Percentiles rank a stretch among this genome's conserved stretches.
Conservation (phyloP, 2,797 vertebrate species). For the Tenualosa thibaudeaui region DNA sequence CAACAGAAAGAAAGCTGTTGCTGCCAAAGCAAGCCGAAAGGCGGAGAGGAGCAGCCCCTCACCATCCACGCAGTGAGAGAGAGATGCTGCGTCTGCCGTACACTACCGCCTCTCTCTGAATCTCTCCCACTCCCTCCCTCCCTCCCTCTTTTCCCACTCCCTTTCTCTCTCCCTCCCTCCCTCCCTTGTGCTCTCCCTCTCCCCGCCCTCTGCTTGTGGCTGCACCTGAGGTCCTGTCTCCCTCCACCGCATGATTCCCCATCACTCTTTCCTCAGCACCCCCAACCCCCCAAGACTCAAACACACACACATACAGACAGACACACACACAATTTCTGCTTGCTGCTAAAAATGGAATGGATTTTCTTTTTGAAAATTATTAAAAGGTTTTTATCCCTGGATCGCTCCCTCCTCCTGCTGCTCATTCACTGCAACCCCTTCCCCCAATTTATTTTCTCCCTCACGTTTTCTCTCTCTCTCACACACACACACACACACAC, state of each 20-base stretch:
- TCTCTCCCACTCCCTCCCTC: constrained; percentile 49
- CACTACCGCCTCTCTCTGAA: constrained; percentile 63
- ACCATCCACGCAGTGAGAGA: constrained; percentile 76
- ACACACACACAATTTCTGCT: constrained; percentile 52
- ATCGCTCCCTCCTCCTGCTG: constrained; percentile 22
- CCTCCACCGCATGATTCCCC: constrained; percentile 61
- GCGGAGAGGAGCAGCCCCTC: constrained; percentile 53
- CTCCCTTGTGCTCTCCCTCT: constrained; percentile 50
- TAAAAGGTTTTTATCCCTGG: constrained; percentile 59
- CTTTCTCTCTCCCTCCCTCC: constrained; percentile 31
- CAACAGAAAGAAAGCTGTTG: neutral
- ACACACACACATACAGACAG: neutral
- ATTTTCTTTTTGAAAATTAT: constrained; percentile 72
- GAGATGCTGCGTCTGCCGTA: constrained; percentile 81
- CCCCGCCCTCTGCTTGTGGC: constrained; percentile 67
- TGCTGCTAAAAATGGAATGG: constrained; percentile 79
- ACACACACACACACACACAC: neutral
- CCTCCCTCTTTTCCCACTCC: constrained; percentile 43
- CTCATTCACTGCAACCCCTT: constrained; percentile 26
- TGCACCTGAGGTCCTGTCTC: constrained; percentile 82
- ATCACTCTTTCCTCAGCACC: neutral
- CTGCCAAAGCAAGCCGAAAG: constrained; percentile 42
- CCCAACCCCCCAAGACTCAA: neutral
- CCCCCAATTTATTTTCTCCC: constrained; percentile 39
- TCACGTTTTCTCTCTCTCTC: constrained; percentile 28